Evolutionary conservation across 2,113 vertebrate species (phyloP).

Genomic region (Podarcis muralis): DNA sequence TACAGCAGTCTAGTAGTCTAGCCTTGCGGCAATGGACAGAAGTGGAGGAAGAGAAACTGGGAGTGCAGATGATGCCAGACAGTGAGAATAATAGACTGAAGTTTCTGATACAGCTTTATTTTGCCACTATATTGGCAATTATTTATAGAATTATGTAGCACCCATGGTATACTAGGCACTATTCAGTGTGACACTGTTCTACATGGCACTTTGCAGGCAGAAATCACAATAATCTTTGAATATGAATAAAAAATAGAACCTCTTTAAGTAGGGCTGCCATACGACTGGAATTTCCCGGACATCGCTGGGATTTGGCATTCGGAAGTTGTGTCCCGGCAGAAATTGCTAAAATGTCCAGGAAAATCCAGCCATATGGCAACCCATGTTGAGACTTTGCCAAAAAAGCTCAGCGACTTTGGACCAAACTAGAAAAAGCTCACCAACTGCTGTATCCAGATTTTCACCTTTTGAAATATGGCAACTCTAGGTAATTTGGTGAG

Average conservation of each 20-base stretch:
- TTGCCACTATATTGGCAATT: background rate
- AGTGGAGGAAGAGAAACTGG: background rate
- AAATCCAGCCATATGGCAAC: too few relatives aligned
- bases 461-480: too few relatives aligned
- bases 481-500: too few relatives aligned
- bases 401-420: too few relatives aligned
- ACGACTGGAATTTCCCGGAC: too few relatives aligned
- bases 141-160: background rate
- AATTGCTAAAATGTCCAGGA: too few relatives aligned
- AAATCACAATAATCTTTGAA: background rate
- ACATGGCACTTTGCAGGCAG: background rate
- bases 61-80: background rate
- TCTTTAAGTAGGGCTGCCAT: too few relatives aligned
- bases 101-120: background rate
- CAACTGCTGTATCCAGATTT: too few relatives aligned
- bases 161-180: background rate
- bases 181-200: background rate
- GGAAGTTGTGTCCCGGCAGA: too few relatives aligned
- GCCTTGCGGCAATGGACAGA: background rate
- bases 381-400: too few relatives aligned
- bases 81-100: background rate
- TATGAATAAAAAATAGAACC: background rate
- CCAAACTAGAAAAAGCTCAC: too few relatives aligned
- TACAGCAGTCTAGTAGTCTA: background rate
- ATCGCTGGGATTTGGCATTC: too few relatives aligned